Conservation (phyloP, 2,113 vertebrate species). For the Recurvirostra avosetta region DNA sequence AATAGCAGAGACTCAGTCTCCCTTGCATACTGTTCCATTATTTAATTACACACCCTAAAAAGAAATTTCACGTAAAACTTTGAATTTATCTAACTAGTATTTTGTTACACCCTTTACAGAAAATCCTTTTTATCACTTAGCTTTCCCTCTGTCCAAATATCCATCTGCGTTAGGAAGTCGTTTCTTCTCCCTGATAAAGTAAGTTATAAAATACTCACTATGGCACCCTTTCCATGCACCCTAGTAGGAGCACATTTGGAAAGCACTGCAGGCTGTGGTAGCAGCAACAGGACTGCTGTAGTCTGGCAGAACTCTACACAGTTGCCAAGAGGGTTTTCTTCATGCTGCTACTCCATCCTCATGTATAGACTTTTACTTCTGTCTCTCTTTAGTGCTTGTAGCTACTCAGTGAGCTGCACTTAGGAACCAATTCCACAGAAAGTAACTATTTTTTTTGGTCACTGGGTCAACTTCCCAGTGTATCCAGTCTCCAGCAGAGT, state of each 20-base stretch:
- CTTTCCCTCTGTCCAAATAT: not conserved
- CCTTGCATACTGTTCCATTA: not conserved
- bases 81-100: not conserved
- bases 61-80: not conserved
- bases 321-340: not conserved
- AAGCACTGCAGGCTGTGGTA: not conserved
- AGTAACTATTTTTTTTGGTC: not conserved
- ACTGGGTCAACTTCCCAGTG: not conserved
- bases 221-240: not conserved
- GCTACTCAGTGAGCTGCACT: not conserved
- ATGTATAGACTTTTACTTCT: not conserved
- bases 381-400: not conserved
- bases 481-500: not conserved
- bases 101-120: not conserved
- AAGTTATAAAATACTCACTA: not conserved
- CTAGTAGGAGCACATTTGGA: not conserved
- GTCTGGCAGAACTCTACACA: not conserved
- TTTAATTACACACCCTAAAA: not conserved
- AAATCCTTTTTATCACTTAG: not conserved
- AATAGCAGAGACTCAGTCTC: not conserved
- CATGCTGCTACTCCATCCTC: accelerated
- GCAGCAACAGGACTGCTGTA: not conserved
- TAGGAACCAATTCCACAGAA: not conserved
- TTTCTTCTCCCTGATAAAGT: not conserved
- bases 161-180: not conserved